These are phyloP conservation scores for Prunella himalayana DNA, from an alignment of 2,113 vertebrate genomes.

Conservation along the genomic window DNA sequence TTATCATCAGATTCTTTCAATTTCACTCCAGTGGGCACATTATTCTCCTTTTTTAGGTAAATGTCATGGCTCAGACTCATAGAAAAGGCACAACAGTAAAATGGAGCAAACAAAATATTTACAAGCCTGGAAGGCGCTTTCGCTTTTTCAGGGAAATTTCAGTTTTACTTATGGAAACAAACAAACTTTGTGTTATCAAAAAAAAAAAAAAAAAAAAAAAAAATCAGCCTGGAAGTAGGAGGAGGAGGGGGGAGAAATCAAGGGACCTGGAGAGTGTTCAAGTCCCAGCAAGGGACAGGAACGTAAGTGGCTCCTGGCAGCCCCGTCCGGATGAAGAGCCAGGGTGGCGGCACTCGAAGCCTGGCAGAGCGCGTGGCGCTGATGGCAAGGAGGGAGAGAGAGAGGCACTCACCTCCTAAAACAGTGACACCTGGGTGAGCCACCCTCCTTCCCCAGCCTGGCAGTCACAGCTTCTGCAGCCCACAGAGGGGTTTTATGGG, in stretches of 20 bases:
- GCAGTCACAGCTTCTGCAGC: background rate
- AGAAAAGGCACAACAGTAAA: background rate
- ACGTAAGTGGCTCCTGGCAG: slow-evolving; percentile 53
- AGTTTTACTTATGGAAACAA: background rate
- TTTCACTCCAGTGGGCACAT: background rate
- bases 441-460: background rate
- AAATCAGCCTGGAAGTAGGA: background rate
- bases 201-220: background rate
- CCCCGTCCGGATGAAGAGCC: slow-evolving; percentile 17
- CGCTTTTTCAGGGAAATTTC: background rate
- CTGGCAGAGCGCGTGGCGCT: slow-evolving; percentile 9
- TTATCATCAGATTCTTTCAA: background rate
- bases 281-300: slow-evolving; percentile 57
- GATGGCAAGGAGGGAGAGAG: background rate
- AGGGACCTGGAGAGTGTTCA: slow-evolving; percentile 50
- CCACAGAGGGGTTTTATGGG: accelerated
- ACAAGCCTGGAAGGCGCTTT: background rate
- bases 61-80: background rate
- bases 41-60: background rate
- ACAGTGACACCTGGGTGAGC: slow-evolving; percentile 10
- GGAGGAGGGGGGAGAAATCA: slow-evolving; percentile 16
- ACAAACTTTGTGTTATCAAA: background rate
- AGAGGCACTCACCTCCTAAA: slow-evolving; percentile 45
- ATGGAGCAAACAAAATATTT: background rate
- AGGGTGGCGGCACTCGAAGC: slow-evolving; percentile 14